Base-by-base conservation (phyloP, 1,140 invertebrate species). In the Drosophila guanche region DNA sequence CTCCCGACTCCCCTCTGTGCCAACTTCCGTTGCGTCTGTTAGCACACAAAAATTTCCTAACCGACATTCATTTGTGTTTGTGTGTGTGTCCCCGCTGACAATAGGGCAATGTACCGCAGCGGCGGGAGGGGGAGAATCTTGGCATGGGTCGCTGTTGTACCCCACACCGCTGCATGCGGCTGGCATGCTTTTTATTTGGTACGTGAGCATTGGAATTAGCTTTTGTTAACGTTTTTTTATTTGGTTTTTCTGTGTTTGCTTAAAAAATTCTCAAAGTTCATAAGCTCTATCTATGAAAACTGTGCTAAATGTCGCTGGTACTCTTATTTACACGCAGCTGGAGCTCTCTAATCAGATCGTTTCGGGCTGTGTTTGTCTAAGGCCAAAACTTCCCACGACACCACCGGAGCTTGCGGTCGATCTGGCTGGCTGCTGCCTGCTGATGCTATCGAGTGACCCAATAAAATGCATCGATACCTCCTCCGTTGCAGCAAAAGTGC, bases 231-330 rank as follows among this genome's bases (percentile, higher is more conserved):
- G 16, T 20, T 20, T 42, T 45, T 41, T 33, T 69, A 42, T 57
- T 59, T 65, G 43, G 29, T 41, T 25, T 61, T 45, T 42, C 16
- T 76, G 73, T 51, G 55, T 85, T 79, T 85, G 55, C 59, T 33
- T 10, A 62, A 74, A 66, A 58, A 73, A 83, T 79, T 81, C 61
- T 76, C 66, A 60, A 43, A 61, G 33, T 40, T 75, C 68, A 65
- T 76, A 65, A 73, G 78, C 78, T 71, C 59, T 47, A 57, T 76
- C 59, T 47, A 57, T 76, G 62, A 62, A 80, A 85, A 80, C 60
- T 69, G 77, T 80, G 80, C 81, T 85, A 86, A 85, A 80, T 86
- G 81, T 63, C 68, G 76, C 62, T 50, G 41, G 58, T 74, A 74
- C 33, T 37, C 4, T 37, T 37, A 37, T 74, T 74, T 74, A 74